Conservation (phyloP, 2,797 vertebrate species). For the Xiphorhynchus erythropygius region DNA sequence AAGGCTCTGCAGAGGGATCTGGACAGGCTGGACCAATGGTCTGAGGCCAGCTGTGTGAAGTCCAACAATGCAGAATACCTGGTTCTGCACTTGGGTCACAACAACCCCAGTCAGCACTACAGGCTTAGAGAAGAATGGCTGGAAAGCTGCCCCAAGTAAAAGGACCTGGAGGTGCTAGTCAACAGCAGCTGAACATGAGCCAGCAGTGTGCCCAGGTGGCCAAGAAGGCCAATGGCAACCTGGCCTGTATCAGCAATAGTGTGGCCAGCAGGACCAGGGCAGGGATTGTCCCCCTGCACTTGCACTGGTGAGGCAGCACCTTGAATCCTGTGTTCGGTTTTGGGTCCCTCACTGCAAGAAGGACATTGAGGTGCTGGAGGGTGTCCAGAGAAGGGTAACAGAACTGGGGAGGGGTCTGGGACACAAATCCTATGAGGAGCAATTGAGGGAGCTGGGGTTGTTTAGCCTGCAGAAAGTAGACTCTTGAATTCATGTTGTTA, state of each 20-base stretch:
- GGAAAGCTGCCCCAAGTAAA: background rate
- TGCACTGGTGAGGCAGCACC: rapidly evolving
- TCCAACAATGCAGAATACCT: background rate
- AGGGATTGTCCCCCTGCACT: rapidly evolving
- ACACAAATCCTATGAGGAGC: rapidly evolving
- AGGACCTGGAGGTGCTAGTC: background rate
- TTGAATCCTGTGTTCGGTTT: rapidly evolving
- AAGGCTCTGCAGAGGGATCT: background rate
- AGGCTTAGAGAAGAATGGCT: background rate
- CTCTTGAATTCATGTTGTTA: background rate
- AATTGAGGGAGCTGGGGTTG: rapidly evolving
- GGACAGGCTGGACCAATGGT: background rate
- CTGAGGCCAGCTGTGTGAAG: background rate
- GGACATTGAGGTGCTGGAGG: rapidly evolving
- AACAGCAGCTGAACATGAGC: background rate
- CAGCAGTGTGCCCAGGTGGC: rapidly evolving
- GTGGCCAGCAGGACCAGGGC: background rate
- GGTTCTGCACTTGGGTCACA: background rate
- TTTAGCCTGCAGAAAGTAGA: rapidly evolving
- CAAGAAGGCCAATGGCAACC: rapidly evolving
- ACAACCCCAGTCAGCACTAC: background rate
- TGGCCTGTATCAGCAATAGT: rapidly evolving
- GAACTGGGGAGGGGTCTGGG: background rate
- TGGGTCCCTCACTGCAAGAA: background rate
- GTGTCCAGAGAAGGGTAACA: rapidly evolving